phyloP scores from a whole-genome alignment of 2,888 invertebrate species.

The Agonopterix subpropinquella region DNA sequence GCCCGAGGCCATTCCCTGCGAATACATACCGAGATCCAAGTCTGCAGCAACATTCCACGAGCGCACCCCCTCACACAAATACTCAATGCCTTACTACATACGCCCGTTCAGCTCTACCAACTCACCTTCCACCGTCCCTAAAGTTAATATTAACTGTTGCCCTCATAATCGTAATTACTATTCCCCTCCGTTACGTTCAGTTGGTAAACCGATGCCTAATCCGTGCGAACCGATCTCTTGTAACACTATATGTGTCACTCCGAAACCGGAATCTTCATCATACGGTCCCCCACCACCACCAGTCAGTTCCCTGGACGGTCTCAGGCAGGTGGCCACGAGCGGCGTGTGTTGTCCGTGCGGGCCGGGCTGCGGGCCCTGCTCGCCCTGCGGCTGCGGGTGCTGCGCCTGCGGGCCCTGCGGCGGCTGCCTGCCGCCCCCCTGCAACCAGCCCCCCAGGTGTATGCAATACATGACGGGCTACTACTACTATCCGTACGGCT shows the following conservation, averaged over 20 bases:
- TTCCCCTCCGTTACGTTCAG: too few species aligned
- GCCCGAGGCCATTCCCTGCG: slow-evolving; percentile 3
- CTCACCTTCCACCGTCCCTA: neutral
- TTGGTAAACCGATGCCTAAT: neutral
- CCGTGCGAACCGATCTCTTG: neutral
- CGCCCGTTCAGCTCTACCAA: slow-evolving; percentile 5
- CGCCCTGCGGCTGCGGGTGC: neutral
- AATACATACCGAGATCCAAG: slow-evolving; percentile 14
- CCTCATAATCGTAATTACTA: too few species aligned
- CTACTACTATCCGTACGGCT: slow-evolving; percentile 59
- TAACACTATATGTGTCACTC: neutral
- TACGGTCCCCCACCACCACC: neutral
- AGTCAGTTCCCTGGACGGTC: slow-evolving; percentile 1
- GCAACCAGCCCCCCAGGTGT: slow-evolving; percentile 46
- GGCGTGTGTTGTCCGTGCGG: neutral
- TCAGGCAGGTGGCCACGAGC: neutral
- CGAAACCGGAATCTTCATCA: neutral
- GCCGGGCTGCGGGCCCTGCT: neutral
- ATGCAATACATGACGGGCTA: slow-evolving; percentile 58
- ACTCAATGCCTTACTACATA: neutral
- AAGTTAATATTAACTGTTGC: too few species aligned
- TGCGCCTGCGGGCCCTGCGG: neutral
- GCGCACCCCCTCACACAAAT: neutral
- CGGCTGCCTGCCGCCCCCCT: slow-evolving; percentile 31
- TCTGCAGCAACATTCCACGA: slow-evolving; percentile 10